Conservation (phyloP, 2,888 invertebrate genomes). For the Ochropleura plecta region DNA sequence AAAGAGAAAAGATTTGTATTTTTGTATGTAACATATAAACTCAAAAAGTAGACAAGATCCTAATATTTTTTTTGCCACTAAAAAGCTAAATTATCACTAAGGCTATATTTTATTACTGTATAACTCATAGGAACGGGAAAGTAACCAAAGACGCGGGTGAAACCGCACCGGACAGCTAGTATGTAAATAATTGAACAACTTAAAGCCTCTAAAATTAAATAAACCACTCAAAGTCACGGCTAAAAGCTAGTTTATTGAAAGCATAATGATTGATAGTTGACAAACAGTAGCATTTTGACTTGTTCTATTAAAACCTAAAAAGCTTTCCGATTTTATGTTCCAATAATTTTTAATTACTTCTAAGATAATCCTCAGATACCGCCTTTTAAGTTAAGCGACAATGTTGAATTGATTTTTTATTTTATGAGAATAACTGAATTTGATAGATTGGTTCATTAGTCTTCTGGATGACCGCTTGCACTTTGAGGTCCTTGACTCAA, state of each 20-base stretch:
- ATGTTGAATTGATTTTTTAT: slow-evolving; percentile 49
- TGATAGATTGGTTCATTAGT: slow-evolving; percentile 56
- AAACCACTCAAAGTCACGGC: slow-evolving; percentile 19
- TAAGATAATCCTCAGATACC: slow-evolving; percentile 59
- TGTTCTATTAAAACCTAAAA: slow-evolving; percentile 66
- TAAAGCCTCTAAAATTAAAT: neutral
- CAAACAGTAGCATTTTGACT: slow-evolving; percentile 66
- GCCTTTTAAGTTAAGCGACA: slow-evolving; percentile 63
- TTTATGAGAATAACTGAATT: slow-evolving; percentile 60
- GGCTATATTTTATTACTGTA: too few relatives aligned
- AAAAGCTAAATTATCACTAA: too few relatives aligned
- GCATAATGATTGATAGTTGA: slow-evolving; percentile 69
- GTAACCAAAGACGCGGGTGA: too few relatives aligned
- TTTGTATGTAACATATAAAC: too few relatives aligned
- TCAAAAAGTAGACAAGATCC: too few relatives aligned
- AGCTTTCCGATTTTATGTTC: slow-evolving; percentile 69
- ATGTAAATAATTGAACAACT: neutral
- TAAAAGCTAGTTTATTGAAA: slow-evolving; percentile 49
- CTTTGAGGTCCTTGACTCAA: slow-evolving; percentile 44
- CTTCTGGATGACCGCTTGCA: slow-evolving; percentile 24
- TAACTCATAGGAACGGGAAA: too few relatives aligned
- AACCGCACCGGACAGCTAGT: neutral
- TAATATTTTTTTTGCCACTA: too few relatives aligned
- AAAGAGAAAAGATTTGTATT: too few relatives aligned
- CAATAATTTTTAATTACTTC: slow-evolving; percentile 68